Evolutionary conservation across 2,888 invertebrate species (phyloP).

Genomic region (Morpho helenor): DNA sequence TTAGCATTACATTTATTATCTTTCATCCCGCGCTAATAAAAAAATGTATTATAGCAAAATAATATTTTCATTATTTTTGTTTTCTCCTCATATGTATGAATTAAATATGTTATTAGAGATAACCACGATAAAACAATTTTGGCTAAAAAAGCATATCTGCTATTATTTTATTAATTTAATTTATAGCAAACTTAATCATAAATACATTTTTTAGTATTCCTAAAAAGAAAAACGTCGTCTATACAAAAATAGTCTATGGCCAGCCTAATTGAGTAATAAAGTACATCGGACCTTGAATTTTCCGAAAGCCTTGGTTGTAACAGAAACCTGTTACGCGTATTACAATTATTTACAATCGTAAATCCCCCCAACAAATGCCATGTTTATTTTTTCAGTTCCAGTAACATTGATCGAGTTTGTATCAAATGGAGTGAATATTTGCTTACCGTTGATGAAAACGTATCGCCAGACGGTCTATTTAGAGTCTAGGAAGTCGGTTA

Average conservation of each 20-base stretch:
- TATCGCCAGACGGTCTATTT: constrained; percentile 39
- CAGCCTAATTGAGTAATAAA: neutral
- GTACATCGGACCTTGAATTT: constrained; percentile 24
- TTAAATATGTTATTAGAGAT: too few relatives aligned
- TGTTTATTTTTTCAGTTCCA: constrained; percentile 58
- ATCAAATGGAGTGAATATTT: constrained; percentile 38
- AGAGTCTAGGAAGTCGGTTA: constrained; percentile 36
- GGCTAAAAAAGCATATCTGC: too few relatives aligned
- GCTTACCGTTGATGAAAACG: constrained; percentile 33
- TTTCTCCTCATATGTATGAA: too few relatives aligned
- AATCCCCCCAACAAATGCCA: constrained; percentile 50
- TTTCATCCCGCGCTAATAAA: too few relatives aligned
- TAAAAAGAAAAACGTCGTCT: too few relatives aligned
- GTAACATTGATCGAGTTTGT: constrained; percentile 48
- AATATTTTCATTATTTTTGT: too few relatives aligned
- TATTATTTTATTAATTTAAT: too few relatives aligned
- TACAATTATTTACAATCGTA: constrained; percentile 64
- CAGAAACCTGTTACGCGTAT: constrained; percentile 38
- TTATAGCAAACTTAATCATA: too few relatives aligned
- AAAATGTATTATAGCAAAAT: too few relatives aligned
- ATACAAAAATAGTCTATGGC: neutral
- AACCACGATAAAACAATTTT: too few relatives aligned
- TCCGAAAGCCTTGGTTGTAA: constrained; percentile 37
- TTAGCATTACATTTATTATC: too few relatives aligned
- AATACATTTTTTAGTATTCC: too few relatives aligned